phyloP scores from a whole-genome alignment of 2,797 vertebrate species.

The Synanceia verrucosa region DNA sequence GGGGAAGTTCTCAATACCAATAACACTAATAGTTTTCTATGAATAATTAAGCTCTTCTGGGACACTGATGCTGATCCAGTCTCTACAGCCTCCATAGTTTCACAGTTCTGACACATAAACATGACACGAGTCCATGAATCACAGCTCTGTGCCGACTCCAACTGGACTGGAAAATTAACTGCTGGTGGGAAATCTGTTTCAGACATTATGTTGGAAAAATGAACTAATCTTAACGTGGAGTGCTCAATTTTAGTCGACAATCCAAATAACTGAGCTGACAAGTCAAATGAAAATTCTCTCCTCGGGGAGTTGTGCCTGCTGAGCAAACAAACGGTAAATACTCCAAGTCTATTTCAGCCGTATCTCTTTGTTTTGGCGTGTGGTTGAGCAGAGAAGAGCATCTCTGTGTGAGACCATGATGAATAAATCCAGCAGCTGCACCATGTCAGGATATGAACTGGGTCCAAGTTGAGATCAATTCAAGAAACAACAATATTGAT shows the following conservation, averaged over 20 bases:
- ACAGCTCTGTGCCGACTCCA: conserved; percentile 13
- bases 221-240: conserved; percentile 8
- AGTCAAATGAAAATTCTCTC: conserved; percentile 44
- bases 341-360: conserved; percentile 34
- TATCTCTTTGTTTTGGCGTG: conserved; percentile 47
- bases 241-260: conserved; percentile 45
- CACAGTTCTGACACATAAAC: conserved; percentile 14
- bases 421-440: conserved; percentile 28
- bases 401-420: conserved; percentile 33
- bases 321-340: conserved; percentile 60
- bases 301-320: conserved; percentile 20
- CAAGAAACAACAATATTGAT: conserved; percentile 14
- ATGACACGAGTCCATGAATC: conserved; percentile 34
- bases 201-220: conserved; percentile 42
- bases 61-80: not conserved
- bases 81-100: conserved; percentile 16
- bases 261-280: conserved; percentile 55
- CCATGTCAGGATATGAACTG: not conserved
- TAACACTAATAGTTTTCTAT: not conserved
- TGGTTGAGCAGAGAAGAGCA: conserved; percentile 22
- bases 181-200: conserved; percentile 47
- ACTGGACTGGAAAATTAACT: conserved; percentile 41
- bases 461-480: not conserved
- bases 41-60: conserved; percentile 2
- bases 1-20: too few relatives aligned